Evolutionary conservation across 2,113 vertebrate species (phyloP).

Genomic region (Puntigrus tetrazona): DNA sequence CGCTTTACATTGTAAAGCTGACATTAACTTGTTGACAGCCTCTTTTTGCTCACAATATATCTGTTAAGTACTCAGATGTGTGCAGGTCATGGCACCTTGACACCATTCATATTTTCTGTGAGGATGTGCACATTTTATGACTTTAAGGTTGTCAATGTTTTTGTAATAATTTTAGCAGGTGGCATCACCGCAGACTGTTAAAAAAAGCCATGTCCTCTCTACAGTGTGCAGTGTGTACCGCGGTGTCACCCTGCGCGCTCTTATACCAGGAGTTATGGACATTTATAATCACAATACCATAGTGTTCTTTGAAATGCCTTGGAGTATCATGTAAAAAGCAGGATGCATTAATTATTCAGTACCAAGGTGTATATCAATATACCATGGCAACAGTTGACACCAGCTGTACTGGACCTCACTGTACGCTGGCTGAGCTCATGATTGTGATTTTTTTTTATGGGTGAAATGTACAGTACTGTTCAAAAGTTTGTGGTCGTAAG

Average conservation of each 20-base stretch:
- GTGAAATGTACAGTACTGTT: not conserved
- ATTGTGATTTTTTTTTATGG: not conserved
- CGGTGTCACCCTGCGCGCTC: not conserved
- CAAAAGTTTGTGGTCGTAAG: not conserved
- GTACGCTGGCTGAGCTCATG: not conserved
- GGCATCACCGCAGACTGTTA: not conserved
- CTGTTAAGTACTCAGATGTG: not conserved
- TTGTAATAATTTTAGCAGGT: not conserved
- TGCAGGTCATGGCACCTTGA: not conserved
- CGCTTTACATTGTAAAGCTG: not conserved
- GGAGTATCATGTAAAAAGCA: slow-evolving; percentile 3
- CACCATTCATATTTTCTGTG: not conserved
- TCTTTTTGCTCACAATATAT: not conserved
- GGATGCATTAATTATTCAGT: slow-evolving; percentile 7
- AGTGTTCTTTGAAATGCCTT: not conserved
- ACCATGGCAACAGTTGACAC: not conserved
- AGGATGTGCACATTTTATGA: not conserved
- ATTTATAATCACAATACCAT: not conserved
- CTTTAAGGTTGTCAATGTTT: not conserved
- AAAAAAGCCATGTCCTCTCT: not conserved
- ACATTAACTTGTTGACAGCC: slow-evolving; percentile 6
- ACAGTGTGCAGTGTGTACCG: not conserved
- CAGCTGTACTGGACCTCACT: not conserved
- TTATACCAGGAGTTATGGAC: not conserved
- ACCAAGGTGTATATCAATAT: not conserved